These are phyloP conservation scores for Cassiopea andromeda DNA, from an alignment of 30 jellyfish, hydroid and myxozoan genomes.

Conservation along the genomic window DNA sequence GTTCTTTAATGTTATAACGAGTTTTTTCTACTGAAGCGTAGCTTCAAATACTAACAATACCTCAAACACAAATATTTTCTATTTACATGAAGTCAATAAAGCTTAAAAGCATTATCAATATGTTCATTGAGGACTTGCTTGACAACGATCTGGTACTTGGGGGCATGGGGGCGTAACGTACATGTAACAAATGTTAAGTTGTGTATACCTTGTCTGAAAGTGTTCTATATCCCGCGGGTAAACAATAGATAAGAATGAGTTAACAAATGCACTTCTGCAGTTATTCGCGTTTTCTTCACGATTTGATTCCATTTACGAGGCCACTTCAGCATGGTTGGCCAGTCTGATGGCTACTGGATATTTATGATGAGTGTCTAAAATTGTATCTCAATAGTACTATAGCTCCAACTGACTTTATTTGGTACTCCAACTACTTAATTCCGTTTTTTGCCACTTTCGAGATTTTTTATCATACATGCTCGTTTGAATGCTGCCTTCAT, in stretches of 20 bases:
- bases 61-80: too few species aligned
- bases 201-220: neutral
- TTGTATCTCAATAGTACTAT: neutral
- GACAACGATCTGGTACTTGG: too few species aligned
- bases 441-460: too few species aligned
- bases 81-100: too few species aligned
- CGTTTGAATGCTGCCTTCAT: neutral
- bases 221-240: slow-evolving; percentile 17
- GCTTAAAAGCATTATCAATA: too few species aligned
- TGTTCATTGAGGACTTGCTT: too few species aligned
- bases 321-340: slow-evolving; percentile 50
- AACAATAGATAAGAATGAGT: neutral
- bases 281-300: neutral
- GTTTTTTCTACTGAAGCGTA: too few species aligned
- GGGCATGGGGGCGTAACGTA: too few species aligned
- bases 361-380: neutral
- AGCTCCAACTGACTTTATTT: neutral
- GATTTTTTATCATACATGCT: neutral
- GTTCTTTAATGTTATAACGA: too few species aligned
- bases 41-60: too few species aligned
- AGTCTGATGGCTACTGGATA: neutral
- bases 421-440: neutral
- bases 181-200: too few species aligned
- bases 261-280: neutral
- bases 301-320: slow-evolving; percentile 29